Conservation (phyloP, 2,797 vertebrate species). For the Eulemur albifrons region DNA sequence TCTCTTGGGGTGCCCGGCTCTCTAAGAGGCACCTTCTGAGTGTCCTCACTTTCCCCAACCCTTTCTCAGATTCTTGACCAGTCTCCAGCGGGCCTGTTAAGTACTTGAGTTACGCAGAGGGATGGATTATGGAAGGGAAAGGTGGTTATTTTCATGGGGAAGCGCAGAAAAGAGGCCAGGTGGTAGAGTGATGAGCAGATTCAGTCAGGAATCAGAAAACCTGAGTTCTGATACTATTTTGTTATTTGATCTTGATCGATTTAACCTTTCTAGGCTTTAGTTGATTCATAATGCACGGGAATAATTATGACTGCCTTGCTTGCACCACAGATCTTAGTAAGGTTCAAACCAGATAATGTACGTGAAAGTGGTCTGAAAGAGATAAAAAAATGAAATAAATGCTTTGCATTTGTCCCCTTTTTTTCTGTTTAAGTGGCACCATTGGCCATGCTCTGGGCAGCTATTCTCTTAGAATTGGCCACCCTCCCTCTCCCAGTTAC, state of each 20-base stretch:
- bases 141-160: neutral
- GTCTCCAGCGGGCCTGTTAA: neutral
- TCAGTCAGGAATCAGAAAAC: slow-evolving; percentile 27
- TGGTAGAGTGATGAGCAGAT: neutral
- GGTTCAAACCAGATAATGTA: neutral
- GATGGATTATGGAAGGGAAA: neutral
- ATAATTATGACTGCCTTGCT: neutral
- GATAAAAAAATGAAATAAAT: neutral
- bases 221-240: neutral
- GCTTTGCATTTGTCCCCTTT: neutral
- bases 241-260: neutral
- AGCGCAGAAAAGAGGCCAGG: neutral
- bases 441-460: neutral
- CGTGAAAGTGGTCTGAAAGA: neutral
- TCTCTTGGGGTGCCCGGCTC: neutral
- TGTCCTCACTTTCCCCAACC: neutral
- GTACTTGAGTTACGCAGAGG: neutral
- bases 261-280: neutral
- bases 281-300: neutral
- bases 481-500: neutral
- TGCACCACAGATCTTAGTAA: neutral
- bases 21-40: neutral
- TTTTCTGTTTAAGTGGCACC: neutral
- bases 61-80: neutral
- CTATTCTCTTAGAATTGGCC: neutral